Percentiles rank a stretch among this genome's conserved stretches.
Conservation (phyloP, 2,113 vertebrate genomes). For the Prietella phreatophila region DNA sequence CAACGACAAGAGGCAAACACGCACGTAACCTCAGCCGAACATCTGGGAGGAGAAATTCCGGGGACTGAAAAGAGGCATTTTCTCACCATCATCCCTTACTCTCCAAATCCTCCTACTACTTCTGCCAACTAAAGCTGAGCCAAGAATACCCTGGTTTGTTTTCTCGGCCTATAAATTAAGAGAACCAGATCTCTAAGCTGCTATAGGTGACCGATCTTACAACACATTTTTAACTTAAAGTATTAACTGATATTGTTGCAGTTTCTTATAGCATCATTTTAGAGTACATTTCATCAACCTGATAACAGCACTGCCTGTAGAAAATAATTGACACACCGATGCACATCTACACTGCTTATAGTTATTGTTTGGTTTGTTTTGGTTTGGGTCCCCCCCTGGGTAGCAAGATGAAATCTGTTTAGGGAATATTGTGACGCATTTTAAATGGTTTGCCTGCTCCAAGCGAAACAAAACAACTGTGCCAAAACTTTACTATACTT, state of each 20-base stretch:
- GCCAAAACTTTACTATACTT: background rate
- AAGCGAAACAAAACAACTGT: background rate
- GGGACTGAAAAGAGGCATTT: conserved; percentile 27
- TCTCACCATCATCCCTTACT: background rate
- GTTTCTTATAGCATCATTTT: conserved; percentile 25
- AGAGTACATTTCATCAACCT: background rate
- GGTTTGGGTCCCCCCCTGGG: background rate
- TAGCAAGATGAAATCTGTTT: background rate
- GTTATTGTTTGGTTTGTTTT: background rate
- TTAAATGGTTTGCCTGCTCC: background rate
- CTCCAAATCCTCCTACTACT: background rate
- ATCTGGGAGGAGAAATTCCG: background rate
- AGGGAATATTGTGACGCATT: background rate
- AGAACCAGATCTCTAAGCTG: conserved; percentile 22
- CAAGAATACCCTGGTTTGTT: background rate
- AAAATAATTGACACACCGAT: conserved; percentile 13
- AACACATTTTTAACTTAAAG: conserved; percentile 16
- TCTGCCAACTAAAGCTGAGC: conserved; percentile 19
- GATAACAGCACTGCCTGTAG: background rate
- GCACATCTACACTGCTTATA: background rate
- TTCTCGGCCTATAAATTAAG: conserved; percentile 10
- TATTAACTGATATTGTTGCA: background rate
- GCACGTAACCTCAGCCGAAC: conserved; percentile 74
- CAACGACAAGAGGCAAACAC: conserved; percentile 88
- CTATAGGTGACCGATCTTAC: conserved; percentile 8